phyloP scores from a whole-genome alignment of 2,888 invertebrate genomes.

The Cephalotes varians region DNA sequence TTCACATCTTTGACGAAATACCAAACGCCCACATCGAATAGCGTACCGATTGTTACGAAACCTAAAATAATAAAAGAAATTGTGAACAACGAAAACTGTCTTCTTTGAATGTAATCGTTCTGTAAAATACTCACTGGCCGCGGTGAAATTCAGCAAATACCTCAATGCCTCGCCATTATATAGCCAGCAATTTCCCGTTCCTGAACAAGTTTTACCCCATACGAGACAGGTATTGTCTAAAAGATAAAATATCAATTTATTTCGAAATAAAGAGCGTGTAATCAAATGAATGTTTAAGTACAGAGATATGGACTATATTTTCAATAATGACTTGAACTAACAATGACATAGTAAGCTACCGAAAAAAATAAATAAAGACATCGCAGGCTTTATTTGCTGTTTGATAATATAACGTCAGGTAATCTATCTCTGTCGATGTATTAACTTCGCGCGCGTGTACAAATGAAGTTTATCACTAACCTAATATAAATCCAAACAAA shows the following conservation, averaged over 20 bases:
- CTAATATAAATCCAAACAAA: constrained; percentile 91
- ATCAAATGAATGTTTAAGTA: neutral
- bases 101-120: neutral
- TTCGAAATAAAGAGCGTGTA: constrained; percentile 61
- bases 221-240: constrained; percentile 89
- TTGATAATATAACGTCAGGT: neutral
- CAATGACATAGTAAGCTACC: neutral
- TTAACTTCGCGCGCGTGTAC: neutral
- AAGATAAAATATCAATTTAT: constrained; percentile 38
- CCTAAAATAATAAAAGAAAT: constrained; percentile 74
- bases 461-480: constrained; percentile 82
- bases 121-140: constrained; percentile 86
- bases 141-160: constrained; percentile 89
- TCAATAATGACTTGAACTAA: neutral
- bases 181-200: constrained; percentile 91
- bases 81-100: neutral
- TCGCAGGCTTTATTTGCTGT: neutral
- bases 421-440: neutral
- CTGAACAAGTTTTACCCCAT: constrained; percentile 91
- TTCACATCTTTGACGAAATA: constrained; percentile 90
- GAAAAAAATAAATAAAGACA: neutral
- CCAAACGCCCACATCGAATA: constrained; percentile 90
- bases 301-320: neutral
- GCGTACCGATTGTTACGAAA: constrained; percentile 89
- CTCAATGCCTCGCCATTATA: constrained; percentile 90